These are phyloP conservation scores for Chrysaora quinquecirrha DNA, from an alignment of 30 jellyfish, hydroid and myxozoan species.

Conservation along the genomic window DNA sequence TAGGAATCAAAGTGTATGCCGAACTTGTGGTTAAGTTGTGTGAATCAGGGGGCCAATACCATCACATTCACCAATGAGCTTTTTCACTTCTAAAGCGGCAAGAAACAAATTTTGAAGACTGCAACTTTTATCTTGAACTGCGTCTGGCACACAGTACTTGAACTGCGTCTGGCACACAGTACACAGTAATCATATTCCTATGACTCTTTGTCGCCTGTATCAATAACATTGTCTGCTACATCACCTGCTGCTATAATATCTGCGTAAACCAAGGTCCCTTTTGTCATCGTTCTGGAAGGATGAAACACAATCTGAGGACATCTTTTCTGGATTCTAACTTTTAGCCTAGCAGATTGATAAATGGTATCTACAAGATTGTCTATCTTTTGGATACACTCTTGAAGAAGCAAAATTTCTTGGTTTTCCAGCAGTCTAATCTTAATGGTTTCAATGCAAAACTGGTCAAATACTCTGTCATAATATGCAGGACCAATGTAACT, in stretches of 20 bases:
- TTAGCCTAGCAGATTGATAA: not conserved
- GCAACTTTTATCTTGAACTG: constrained; percentile 12
- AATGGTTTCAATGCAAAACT: not conserved
- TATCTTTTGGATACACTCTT: not conserved
- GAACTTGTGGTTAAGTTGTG: constrained; percentile 17
- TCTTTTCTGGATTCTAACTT: not conserved
- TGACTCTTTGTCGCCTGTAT: constrained; percentile 22
- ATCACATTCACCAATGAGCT: constrained; percentile 36
- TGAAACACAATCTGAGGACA: not conserved
- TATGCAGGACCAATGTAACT: not conserved
- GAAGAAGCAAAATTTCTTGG: not conserved
- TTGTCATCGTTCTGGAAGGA: not conserved
- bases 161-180: no score
- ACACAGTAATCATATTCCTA: constrained; percentile 12
- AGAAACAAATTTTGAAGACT: constrained; percentile 22
- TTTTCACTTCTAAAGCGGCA: constrained; percentile 56
- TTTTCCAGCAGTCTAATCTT: not conserved
- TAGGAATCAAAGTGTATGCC: constrained; percentile 21
- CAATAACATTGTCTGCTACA: constrained; percentile 45
- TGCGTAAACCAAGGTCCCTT: constrained; percentile 38
- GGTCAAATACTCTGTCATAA: not conserved
- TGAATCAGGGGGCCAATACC: constrained; percentile 72
- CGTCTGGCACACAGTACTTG: constrained; percentile 3
- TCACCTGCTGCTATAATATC: constrained; percentile 26
- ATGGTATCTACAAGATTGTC: not conserved